These are phyloP conservation scores for Anguilla anguilla DNA, from an alignment of 2,797 vertebrate genomes.

Conservation along the genomic window DNA sequence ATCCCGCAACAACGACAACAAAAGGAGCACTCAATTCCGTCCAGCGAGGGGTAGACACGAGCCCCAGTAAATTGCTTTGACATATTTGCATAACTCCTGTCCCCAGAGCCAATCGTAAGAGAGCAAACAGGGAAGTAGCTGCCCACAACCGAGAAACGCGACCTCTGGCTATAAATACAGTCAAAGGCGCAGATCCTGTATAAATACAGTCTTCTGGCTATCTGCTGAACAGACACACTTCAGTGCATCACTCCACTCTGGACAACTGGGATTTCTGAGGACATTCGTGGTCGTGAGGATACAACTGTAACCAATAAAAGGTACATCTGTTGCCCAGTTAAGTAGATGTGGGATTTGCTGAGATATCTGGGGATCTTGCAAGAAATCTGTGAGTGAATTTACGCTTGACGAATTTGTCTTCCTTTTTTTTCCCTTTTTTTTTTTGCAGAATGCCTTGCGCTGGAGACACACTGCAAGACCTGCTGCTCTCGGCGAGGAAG, in stretches of 20 bases:
- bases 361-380: background rate
- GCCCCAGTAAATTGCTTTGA: slow-evolving; percentile 46
- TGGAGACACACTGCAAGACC: slow-evolving; percentile 86
- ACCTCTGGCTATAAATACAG: slow-evolving; percentile 72
- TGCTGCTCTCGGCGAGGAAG: slow-evolving; percentile 88
- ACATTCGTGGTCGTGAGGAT: slow-evolving; percentile 81
- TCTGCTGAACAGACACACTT: background rate
- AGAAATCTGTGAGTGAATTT: background rate
- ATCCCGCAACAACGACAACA: slow-evolving; percentile 65
- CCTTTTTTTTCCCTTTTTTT: slow-evolving; percentile 39
- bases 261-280: slow-evolving; percentile 92
- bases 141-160: slow-evolving; percentile 76
- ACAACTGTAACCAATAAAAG: slow-evolving; percentile 80
- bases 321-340: slow-evolving; percentile 61
- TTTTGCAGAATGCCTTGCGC: slow-evolving; percentile 83
- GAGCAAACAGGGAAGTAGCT: slow-evolving; percentile 48
- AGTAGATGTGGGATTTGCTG: background rate
- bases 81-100: slow-evolving; percentile 76
- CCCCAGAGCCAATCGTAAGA: slow-evolving; percentile 72
- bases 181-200: slow-evolving; percentile 25
- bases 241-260: background rate
- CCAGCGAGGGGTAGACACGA: slow-evolving; percentile 83
- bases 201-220: background rate
- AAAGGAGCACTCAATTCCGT: slow-evolving; percentile 67
- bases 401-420: slow-evolving; percentile 23